Evolutionary conservation across 2,888 invertebrate species (phyloP).

Genomic region (Nomada lathburiana): DNA sequence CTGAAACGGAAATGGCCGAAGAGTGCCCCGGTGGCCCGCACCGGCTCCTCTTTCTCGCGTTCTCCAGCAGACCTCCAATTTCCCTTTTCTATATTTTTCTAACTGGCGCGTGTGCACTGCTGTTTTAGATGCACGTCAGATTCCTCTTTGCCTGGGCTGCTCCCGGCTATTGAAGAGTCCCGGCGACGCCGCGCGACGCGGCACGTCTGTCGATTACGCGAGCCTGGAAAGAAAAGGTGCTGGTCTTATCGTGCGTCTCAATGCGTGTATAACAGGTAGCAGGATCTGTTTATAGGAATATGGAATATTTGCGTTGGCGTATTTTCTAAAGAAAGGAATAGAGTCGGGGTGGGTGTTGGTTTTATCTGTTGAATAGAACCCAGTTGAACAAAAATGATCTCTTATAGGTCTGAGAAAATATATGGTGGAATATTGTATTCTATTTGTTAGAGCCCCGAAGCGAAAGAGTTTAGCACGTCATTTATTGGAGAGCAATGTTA

Average conservation of each 20-base stretch:
- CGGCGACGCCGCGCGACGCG: slow-evolving; percentile 56
- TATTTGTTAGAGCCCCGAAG: no score
- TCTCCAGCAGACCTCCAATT: slow-evolving; percentile 21
- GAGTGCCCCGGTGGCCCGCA: slow-evolving; percentile 50
- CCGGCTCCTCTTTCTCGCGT: slow-evolving; percentile 49
- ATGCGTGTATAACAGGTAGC: neutral
- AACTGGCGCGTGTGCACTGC: slow-evolving; percentile 9
- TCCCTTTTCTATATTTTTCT: slow-evolving; percentile 17
- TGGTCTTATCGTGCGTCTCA: slow-evolving; percentile 24
- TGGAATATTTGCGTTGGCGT: neutral
- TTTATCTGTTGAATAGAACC: no score
- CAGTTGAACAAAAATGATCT: no score
- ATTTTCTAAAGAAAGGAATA: no score
- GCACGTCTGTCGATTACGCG: slow-evolving; percentile 67
- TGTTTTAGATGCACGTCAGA: slow-evolving; percentile 29
- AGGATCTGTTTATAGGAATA: no score
- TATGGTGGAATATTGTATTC: no score
- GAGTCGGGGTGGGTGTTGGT: no score
- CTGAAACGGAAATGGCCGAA: slow-evolving; percentile 42
- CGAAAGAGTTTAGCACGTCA: no score
- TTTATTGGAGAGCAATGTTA: no score
- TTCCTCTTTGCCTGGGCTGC: slow-evolving; percentile 35
- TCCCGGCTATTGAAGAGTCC: slow-evolving; percentile 34
- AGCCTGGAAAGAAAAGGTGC: slow-evolving; percentile 51
- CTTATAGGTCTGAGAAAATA: no score